Percentiles rank a stretch among this genome's conserved stretches.
Conservation (phyloP, 1,140 invertebrate genomes). For the Papilio helenus region DNA sequence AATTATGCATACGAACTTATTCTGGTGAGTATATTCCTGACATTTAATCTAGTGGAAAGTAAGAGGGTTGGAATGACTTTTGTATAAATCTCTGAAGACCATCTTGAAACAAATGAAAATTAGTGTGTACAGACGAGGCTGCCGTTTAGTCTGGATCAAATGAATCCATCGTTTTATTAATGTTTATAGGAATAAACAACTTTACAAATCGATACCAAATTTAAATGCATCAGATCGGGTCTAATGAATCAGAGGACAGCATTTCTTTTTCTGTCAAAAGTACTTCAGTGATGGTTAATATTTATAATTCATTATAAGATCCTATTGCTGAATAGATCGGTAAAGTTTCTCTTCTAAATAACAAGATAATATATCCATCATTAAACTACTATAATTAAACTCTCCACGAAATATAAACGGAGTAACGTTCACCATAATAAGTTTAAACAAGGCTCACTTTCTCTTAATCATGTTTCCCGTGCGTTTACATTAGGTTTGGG, state of each 20-base stretch:
- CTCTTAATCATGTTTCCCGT: slow-evolving; percentile 33
- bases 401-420: slow-evolving; percentile 9
- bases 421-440: slow-evolving; percentile 14
- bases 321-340: neutral
- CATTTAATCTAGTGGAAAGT: slow-evolving; percentile 22
- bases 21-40: neutral
- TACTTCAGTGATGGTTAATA: neutral
- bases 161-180: neutral
- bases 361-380: neutral
- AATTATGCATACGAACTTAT: neutral
- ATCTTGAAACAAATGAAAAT: neutral
- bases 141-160: neutral
- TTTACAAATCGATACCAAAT: no score
- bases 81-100: neutral
- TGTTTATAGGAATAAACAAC: neutral
- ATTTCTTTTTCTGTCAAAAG: neutral
- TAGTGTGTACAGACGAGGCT: neutral
- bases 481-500: slow-evolving; percentile 25
- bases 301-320: neutral
- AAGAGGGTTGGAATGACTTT: neutral
- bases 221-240: no score
- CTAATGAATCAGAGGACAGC: no score
- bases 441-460: slow-evolving; percentile 19
- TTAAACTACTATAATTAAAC: slow-evolving; percentile 12
- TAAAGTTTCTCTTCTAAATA: neutral